These are phyloP conservation scores for Meteorus cinctellus DNA, from an alignment of 2,888 invertebrate genomes.

Conservation along the genomic window DNA sequence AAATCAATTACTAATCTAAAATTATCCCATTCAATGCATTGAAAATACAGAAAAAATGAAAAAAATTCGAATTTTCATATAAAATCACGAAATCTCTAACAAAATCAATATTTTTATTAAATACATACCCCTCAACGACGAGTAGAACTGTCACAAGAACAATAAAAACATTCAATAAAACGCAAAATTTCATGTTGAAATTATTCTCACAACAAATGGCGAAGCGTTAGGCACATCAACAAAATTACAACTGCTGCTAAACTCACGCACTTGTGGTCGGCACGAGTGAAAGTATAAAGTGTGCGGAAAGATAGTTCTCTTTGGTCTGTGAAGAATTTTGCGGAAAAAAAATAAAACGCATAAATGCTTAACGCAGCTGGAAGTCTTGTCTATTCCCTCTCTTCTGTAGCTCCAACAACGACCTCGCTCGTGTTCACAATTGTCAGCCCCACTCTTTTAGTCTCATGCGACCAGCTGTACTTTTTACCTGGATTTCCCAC, in stretches of 20 bases:
- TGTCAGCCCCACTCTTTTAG: background rate
- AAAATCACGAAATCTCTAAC: too few species aligned
- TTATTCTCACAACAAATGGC: background rate
- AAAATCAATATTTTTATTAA: background rate
- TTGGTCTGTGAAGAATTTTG: background rate
- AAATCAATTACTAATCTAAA: too few species aligned
- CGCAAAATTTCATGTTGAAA: background rate
- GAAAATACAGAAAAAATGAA: too few species aligned
- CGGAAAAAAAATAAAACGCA: background rate
- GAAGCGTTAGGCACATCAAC: background rate
- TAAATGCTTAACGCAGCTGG: background rate
- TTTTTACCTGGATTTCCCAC: background rate
- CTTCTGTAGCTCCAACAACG: background rate
- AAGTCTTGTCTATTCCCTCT: background rate
- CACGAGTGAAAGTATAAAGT: background rate
- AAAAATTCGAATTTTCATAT: too few species aligned
- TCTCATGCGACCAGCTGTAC: background rate
- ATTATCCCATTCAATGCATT: too few species aligned
- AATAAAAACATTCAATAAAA: constrained; percentile 2
- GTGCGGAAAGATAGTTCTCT: background rate
- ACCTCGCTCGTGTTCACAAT: background rate
- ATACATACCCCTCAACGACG: constrained; percentile 13
- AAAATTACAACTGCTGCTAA: background rate
- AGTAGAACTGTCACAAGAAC: background rate
- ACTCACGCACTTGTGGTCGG: background rate